These are phyloP conservation scores for Camptogramma bilineatum DNA, from an alignment of 2,888 invertebrate genomes.

Conservation along the genomic window DNA sequence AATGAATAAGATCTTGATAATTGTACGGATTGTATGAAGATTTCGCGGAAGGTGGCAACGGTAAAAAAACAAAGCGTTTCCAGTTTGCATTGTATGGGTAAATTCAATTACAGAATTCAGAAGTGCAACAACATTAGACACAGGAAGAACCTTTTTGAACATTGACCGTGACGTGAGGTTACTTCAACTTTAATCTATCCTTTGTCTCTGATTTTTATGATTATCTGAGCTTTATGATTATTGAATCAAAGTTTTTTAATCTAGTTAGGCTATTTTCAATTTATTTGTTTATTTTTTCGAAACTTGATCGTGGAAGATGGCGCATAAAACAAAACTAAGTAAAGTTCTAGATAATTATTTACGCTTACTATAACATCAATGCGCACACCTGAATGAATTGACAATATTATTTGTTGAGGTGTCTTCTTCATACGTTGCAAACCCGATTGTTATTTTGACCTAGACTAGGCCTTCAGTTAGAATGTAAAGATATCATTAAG, in stretches of 20 bases:
- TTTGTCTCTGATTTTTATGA: not conserved
- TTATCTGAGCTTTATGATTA: not conserved
- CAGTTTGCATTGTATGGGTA: conserved; percentile 16
- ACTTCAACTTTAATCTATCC: not conserved
- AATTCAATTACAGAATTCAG: conserved; percentile 18
- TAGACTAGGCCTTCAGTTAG: not conserved
- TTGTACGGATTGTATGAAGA: conserved; percentile 25
- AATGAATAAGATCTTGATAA: conserved; percentile 35
- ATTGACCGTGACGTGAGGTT: not conserved
- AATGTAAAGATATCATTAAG: not conserved
- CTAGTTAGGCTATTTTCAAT: not conserved
- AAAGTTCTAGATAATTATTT: not conserved
- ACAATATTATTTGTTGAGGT: not conserved
- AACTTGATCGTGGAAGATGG: not conserved
- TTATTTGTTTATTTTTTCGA: not conserved
- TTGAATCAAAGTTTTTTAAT: not conserved
- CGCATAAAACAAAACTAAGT: not conserved
- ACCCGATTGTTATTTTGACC: not conserved
- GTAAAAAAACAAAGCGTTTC: conserved; percentile 37
- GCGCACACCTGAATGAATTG: not conserved
- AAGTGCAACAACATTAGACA: conserved; percentile 10
- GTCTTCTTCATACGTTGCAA: not conserved
- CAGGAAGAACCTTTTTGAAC: conserved; percentile 3
- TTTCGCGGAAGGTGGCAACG: conserved; percentile 37
- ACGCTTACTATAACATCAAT: not conserved